These are phyloP conservation scores for Monodelphis domestica DNA, from an alignment of 2,797 vertebrate genomes.

Conservation along the genomic window DNA sequence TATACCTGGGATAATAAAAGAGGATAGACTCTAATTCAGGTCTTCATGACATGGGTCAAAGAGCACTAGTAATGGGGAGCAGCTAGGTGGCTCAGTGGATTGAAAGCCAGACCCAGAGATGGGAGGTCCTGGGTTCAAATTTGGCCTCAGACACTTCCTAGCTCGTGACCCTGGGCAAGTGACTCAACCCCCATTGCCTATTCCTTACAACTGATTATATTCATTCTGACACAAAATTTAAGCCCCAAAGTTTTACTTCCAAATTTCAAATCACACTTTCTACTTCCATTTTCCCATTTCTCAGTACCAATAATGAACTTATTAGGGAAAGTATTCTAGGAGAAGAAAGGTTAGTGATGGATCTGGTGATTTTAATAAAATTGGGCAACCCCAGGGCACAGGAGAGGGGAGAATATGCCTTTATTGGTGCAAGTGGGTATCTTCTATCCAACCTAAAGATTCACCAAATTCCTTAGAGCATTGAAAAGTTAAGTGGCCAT, in stretches of 20 bases:
- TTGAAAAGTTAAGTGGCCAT: not conserved
- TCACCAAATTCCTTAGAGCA: not conserved
- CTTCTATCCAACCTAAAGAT: not conserved
- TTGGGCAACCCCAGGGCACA: too few relatives aligned
- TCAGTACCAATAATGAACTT: conserved; percentile 74
- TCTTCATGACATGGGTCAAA: not conserved
- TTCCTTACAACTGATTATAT: too few relatives aligned
- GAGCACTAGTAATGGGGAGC: not conserved
- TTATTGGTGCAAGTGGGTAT: not conserved
- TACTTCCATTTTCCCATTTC: conserved; percentile 62
- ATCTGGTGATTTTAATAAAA: not conserved
- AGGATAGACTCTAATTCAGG: not conserved
- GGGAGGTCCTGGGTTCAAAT: too few relatives aligned
- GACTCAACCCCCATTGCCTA: too few relatives aligned
- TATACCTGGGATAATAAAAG: not conserved
- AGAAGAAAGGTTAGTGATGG: conserved; percentile 14
- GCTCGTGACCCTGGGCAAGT: too few relatives aligned
- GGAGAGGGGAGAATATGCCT: too few relatives aligned
- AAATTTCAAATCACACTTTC: conserved; percentile 60
- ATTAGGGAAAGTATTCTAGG: conserved; percentile 53
- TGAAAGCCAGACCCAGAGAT: too few relatives aligned
- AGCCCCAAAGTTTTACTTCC: conserved; percentile 51
- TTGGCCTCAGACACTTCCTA: too few relatives aligned
- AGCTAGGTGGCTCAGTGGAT: too few relatives aligned
- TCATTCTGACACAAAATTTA: conserved; percentile 48